Evolutionary conservation across 2,113 vertebrate genomes (phyloP).

Genomic region (Aramus guarauna): DNA sequence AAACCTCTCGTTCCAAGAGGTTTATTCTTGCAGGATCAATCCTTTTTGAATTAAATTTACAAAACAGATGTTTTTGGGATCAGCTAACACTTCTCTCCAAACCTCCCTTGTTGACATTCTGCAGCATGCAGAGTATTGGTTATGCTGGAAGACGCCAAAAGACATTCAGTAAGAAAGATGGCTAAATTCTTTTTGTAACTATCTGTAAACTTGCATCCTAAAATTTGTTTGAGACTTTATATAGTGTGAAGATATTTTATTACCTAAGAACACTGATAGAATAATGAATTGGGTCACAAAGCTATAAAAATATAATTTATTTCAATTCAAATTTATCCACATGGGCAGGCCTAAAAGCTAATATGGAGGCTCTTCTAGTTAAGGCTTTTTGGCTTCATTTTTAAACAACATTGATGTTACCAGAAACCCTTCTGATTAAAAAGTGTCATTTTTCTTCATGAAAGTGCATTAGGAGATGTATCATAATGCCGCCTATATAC

Average conservation of each 20-base stretch:
- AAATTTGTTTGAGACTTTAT: not conserved
- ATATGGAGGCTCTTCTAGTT: not conserved
- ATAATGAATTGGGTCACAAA: not conserved
- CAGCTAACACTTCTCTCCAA: conserved; percentile 18
- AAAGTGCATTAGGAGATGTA: conserved; percentile 28
- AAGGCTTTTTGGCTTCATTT: not conserved
- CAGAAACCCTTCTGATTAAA: conserved; percentile 30
- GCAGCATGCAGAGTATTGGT: conserved; percentile 17
- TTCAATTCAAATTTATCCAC: not conserved
- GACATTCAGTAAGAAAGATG: conserved; percentile 13
- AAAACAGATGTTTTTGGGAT: conserved; percentile 9
- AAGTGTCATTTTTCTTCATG: conserved; percentile 15
- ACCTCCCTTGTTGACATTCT: conserved; percentile 9
- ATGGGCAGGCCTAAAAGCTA: not conserved
- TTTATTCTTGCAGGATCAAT: conserved; percentile 5
- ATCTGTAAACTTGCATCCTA: not conserved
- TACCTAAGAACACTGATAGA: not conserved
- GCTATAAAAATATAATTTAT: not conserved
- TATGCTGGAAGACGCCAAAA: not conserved
- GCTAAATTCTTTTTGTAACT: conserved; percentile 7
- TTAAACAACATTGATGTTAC: not conserved
- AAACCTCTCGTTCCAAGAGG: not conserved
- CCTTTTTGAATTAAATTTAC: conserved; percentile 24
- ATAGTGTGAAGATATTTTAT: not conserved
- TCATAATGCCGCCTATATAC: conserved; percentile 54